Base-by-base conservation (phyloP, 2,888 invertebrate genomes). In the Clistopyga incitator region DNA sequence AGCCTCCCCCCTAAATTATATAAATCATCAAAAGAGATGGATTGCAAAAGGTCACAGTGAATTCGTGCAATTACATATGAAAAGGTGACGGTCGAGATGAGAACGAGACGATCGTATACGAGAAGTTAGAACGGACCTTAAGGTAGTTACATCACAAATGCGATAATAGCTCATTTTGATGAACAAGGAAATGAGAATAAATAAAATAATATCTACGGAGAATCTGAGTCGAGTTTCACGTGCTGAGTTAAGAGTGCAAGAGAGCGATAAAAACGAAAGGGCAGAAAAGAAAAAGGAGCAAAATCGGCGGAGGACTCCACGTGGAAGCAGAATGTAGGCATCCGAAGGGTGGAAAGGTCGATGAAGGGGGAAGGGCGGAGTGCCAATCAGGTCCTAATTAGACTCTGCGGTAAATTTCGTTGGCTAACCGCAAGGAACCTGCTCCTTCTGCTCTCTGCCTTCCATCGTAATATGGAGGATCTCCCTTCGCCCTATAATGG, bases 381-480 rank as follows among this genome's bases (percentile, higher is more conserved):
- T 86, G 88, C 88, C 90, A 91, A 91, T 92, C 91, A 87, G 90
- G 89, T 87, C 88, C 88, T 92, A 92, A 92, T 92, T 92, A 92
- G 89, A 87, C 87, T 85, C 87, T 84, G 85, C 84, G 84, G 85
- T 80, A 59, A 83, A 85, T 89, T 88, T 86, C 65, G 71, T 75
- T 38, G 70, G 75, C 50, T 75, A 75, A 70, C 54, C 45, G 50
- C 65, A 65, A 71, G 38, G 81, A 75, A 61, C 42, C 50, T 61
- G 81, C 81, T 87, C 70, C 81, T 70, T 67, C 65, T 50, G 45
- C 56, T 59, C 20, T 50, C 34, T 61, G 45, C 45, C 38, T 65
- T 50, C n/a, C 65, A 15, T 52, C 8, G 25, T 42, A 25, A 34
- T 45, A 25, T 64, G 25, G 34, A 64, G 50, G 64, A 64, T 25